Base-by-base conservation (phyloP, 1,140 invertebrate genomes). In the Marisa cornuarietis region DNA sequence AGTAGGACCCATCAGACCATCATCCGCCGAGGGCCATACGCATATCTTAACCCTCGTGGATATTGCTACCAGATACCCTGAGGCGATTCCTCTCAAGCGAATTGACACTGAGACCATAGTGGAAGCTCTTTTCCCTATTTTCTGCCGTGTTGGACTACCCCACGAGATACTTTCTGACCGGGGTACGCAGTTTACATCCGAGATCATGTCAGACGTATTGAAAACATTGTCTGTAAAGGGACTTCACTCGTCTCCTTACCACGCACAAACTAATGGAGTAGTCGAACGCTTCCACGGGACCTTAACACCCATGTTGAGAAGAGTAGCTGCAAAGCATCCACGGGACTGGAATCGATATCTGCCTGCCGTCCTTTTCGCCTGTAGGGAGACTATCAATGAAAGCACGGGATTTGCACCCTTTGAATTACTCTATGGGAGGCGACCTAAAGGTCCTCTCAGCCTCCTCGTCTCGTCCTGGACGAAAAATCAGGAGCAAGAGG, bases 61-160 rank as follows among this genome's bases (percentile, higher is more conserved):
- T 63, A 81, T 83, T 51, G 83, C n/a, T n/a, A n/a, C n/a, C n/a
- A n/a, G n/a, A n/a, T n/a, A n/a, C n/a, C n/a, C n/a, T n/a, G n/a
- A n/a, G n/a, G n/a, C n/a, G n/a, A n/a, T n/a, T n/a, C n/a, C n/a
- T n/a, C n/a, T n/a, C n/a, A n/a, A n/a, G n/a, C n/a, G n/a, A n/a
- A n/a, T n/a, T n/a, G n/a, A n/a, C n/a, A n/a, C n/a, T n/a, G n/a
- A n/a, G n/a, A n/a, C 83, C 3, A 82, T 77, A 6, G 77, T 76
- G 5, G 83, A 85, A 71, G 83, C 78, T 10, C 66, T 82, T 68
- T 18, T 82, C 11, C 31, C 51, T 49, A 72, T 91, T 9, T 92
- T 92, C 85, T 81, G 83, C 10, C 82, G 85, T 65, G 84, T 91
- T 76, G 92, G 91, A 31, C 80, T 91, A 72, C 91, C 90, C 24